Evolutionary conservation across 1,140 invertebrate genomes (phyloP).

Genomic region (Laodelphax striatellus): DNA sequence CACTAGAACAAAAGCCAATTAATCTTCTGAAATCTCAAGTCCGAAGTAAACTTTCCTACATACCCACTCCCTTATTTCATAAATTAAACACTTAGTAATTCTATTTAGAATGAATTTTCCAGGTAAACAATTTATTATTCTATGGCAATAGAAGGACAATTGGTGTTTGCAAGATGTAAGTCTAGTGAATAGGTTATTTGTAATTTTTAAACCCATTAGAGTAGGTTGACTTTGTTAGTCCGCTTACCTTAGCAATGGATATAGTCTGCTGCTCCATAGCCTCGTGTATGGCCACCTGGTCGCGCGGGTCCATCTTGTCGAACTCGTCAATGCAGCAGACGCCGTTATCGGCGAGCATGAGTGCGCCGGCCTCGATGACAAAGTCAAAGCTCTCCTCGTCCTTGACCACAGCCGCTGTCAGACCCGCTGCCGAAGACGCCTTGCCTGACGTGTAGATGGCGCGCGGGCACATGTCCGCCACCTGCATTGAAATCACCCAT

Average conservation of each 20-base stretch:
- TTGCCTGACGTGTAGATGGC: conserved; percentile 98
- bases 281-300: conserved; percentile 99
- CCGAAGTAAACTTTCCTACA: too few relatives aligned
- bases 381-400: conserved; percentile 98
- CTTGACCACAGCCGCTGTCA: conserved; percentile 93
- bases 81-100: too few relatives aligned
- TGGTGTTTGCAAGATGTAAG: too few relatives aligned
- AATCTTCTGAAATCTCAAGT: too few relatives aligned
- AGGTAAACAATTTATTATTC: too few relatives aligned
- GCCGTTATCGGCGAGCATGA: conserved; percentile 98
- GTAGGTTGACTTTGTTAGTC: neutral
- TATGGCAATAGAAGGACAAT: too few relatives aligned
- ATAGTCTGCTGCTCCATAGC: conserved; percentile 99
- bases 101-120: too few relatives aligned
- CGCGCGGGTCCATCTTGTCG: conserved; percentile 96
- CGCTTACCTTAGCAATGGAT: conserved; percentile 78
- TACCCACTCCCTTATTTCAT: too few relatives aligned
- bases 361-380: conserved; percentile 97
- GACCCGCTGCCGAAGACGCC: conserved; percentile 92
- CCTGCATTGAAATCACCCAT: conserved; percentile 32
- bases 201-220: conserved; percentile 5
- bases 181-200: too few relatives aligned
- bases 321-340: conserved; percentile 99
- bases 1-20: too few relatives aligned
- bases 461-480: conserved; percentile 88